Percentiles rank a stretch among this genome's conserved stretches.
phyloP scores from a whole-genome alignment of 2,888 invertebrate species.

The Doris montereyensis region DNA sequence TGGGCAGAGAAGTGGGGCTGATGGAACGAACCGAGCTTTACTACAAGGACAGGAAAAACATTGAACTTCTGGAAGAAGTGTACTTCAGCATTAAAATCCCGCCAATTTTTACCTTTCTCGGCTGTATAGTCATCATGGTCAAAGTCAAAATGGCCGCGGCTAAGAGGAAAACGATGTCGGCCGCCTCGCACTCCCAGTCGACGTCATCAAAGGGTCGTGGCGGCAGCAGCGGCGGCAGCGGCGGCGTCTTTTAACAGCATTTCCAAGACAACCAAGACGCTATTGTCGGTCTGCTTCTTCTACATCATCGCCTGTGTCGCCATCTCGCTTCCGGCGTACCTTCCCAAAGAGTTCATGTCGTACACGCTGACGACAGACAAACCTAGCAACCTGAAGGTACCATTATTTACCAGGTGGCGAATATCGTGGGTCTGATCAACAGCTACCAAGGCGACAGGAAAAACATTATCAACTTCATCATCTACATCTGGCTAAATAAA shows the following conservation, averaged over 20 bases:
- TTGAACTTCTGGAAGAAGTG: background rate
- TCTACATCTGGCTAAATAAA: too few relatives aligned
- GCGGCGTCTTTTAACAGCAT: background rate
- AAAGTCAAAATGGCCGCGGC: constrained; percentile 20
- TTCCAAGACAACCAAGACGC: constrained; percentile 29
- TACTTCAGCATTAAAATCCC: background rate
- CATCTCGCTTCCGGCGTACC: constrained; percentile 20
- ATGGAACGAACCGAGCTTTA: background rate
- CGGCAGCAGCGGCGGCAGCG: too few relatives aligned
- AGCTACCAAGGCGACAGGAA: too few relatives aligned
- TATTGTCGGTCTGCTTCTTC: constrained; percentile 25
- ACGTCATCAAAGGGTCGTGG: too few relatives aligned
- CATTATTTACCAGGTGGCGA: too few relatives aligned
- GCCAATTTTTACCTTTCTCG: constrained; percentile 5
- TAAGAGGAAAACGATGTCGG: constrained; percentile 18
- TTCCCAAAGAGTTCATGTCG: too few relatives aligned
- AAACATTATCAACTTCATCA: too few relatives aligned
- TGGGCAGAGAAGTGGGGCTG: constrained; percentile 8
- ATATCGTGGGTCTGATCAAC: too few relatives aligned
- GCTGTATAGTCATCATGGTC: constrained; percentile 24
- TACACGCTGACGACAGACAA: too few relatives aligned
- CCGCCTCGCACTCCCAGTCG: background rate
- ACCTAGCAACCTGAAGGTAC: too few relatives aligned
- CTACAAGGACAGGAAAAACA: background rate
- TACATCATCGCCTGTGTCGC: constrained; percentile 24